These are phyloP conservation scores for Dasypogon diadema DNA, from an alignment of 2,888 invertebrate species.

Conservation along the genomic window DNA sequence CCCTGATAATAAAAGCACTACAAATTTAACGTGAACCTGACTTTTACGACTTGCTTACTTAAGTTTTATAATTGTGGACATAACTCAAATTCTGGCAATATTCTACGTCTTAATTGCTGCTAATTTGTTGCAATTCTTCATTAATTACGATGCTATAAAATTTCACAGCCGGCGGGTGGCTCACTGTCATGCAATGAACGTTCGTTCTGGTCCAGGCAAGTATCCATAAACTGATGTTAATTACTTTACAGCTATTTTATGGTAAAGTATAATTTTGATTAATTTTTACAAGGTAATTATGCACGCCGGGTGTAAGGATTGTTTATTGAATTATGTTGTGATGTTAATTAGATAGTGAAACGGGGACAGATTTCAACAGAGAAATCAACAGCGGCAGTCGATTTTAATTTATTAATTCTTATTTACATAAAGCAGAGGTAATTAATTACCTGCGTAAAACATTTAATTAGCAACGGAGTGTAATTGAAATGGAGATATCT, in stretches of 20 bases:
- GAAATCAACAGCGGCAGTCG: conserved; percentile 5
- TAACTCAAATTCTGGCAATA: conserved; percentile 20
- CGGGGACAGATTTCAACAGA: neutral
- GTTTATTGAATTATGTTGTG: conserved; percentile 32
- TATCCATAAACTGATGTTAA: conserved; percentile 39
- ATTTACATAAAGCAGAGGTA: conserved; percentile 15
- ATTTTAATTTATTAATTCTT: conserved; percentile 33
- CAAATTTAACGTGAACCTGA: neutral
- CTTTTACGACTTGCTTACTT: conserved; percentile 17
- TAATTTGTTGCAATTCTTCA: conserved; percentile 28
- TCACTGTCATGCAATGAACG: neutral
- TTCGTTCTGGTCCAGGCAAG: neutral
- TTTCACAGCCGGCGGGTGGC: neutral
- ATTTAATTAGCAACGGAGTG: conserved; percentile 6
- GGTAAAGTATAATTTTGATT: conserved; percentile 35
- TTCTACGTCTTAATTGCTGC: conserved; percentile 12
- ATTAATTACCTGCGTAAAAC: conserved; percentile 19
- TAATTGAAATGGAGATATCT: too few relatives aligned
- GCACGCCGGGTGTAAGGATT: conserved; percentile 1
- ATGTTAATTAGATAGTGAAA: conserved; percentile 36
- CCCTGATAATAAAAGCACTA: conserved; percentile 8
- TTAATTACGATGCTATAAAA: conserved; percentile 28
- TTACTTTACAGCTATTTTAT: conserved; percentile 28
- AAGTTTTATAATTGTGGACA: neutral
- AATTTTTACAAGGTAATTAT: conserved; percentile 47